Percentiles rank a stretch among this genome's conserved stretches.
Conservation (phyloP, 2,113 vertebrate species). For the Ursus arctos region DNA sequence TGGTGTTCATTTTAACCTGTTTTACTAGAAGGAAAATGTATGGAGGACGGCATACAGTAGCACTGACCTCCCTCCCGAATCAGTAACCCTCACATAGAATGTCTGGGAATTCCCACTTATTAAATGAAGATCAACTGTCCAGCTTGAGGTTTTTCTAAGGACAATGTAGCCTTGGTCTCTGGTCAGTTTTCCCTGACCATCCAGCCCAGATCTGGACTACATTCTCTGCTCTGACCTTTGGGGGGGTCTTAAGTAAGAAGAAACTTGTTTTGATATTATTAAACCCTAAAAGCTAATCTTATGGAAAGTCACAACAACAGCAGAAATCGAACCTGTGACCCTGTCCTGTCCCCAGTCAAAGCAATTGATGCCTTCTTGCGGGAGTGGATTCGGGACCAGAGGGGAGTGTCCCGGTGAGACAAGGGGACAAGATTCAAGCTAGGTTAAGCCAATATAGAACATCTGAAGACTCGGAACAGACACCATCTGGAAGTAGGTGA, state of each 20-base stretch:
- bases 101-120: not conserved
- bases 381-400: not conserved
- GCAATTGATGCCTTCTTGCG: not conserved
- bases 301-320: not conserved
- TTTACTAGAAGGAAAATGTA: not conserved
- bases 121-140: not conserved
- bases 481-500: not conserved
- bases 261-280: not conserved
- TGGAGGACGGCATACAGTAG: too few relatives aligned
- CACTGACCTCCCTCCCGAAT: not conserved
- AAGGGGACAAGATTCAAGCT: not conserved
- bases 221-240: not conserved
- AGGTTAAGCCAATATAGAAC: not conserved
- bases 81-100: not conserved
- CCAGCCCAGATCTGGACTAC: not conserved
- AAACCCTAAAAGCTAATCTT: not conserved
- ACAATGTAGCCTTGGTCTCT: not conserved
- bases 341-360: not conserved
- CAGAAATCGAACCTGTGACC: not conserved
- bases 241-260: too few relatives aligned
- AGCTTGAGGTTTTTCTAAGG: not conserved
- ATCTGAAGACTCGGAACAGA: not conserved
- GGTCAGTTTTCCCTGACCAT: not conserved
- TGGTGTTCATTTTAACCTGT: not conserved
- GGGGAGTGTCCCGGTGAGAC: too few relatives aligned